Percentiles rank a stretch among this genome's conserved stretches.
phyloP scores from a whole-genome alignment of 2,113 vertebrate species.

The Cairina moschata region DNA sequence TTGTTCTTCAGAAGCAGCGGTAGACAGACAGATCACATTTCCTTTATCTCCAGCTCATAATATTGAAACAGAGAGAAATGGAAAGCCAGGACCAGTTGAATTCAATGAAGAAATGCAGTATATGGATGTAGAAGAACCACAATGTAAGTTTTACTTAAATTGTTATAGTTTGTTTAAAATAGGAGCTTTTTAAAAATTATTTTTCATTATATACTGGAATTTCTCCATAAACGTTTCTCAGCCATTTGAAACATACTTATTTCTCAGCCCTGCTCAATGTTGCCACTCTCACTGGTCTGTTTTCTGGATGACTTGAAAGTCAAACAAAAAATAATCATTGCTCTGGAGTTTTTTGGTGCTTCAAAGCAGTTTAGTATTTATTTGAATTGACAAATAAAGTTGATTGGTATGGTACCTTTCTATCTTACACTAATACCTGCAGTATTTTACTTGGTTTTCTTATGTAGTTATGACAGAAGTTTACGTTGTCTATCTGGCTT shows the following conservation, averaged over 20 bases:
- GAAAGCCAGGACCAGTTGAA: slow-evolving; percentile 86
- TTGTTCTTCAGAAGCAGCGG: slow-evolving; percentile 88
- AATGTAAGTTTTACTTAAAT: slow-evolving; percentile 80
- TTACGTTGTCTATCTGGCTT: not conserved
- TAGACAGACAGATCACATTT: slow-evolving; percentile 95
- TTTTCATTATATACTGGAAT: not conserved
- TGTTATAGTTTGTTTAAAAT: not conserved
- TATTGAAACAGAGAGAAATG: slow-evolving; percentile 92
- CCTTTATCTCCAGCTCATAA: slow-evolving; percentile 91
- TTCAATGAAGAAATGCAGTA: slow-evolving; percentile 94
- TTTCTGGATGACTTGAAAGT: not conserved
- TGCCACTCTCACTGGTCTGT: not conserved
- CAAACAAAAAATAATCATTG: not conserved
- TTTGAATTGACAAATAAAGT: not conserved
- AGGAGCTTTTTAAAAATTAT: too few species aligned
- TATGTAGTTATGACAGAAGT: not conserved
- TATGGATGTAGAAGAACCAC: slow-evolving; percentile 95
- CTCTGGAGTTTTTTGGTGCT: not conserved
- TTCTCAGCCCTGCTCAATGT: not conserved
- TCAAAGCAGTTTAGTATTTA: not conserved
- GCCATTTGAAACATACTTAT: not conserved
- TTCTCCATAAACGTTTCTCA: not conserved
- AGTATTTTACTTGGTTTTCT: not conserved
- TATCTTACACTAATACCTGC: not conserved
- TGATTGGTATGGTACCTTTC: not conserved